Conservation (phyloP, 35 echinoderm and acorn worm species). For the Strongylocentrotus purpuratus region DNA sequence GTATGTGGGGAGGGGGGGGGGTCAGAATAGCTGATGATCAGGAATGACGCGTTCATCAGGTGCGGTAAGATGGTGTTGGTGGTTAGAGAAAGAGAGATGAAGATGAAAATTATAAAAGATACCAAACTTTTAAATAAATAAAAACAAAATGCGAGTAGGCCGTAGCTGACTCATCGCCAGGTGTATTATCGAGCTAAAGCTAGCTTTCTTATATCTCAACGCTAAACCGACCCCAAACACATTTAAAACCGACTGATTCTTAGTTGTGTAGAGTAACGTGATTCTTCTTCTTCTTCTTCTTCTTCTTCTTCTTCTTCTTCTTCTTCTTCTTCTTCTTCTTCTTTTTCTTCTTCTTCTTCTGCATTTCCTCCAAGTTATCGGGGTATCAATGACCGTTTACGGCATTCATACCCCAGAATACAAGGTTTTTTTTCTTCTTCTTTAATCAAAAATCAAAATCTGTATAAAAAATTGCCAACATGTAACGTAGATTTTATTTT, state of each 20-base stretch:
- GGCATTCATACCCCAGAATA: too few relatives aligned
- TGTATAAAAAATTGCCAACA: too few relatives aligned
- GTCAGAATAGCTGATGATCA: neutral
- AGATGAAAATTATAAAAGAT: neutral
- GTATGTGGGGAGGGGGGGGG: neutral
- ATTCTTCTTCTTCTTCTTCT: neutral
- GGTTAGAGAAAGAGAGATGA: neutral
- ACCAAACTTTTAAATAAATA: neutral
- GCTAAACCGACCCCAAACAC: neutral
- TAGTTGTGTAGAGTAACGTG: too few relatives aligned
- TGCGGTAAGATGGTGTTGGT: neutral
- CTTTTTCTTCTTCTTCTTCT: neutral
- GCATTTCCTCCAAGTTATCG: neutral
- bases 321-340: neutral
- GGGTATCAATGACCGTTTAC: too few relatives aligned
- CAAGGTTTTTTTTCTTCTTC: too few relatives aligned
- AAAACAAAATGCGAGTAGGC: neutral
- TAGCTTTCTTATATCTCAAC: too few relatives aligned
- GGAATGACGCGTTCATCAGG: neutral
- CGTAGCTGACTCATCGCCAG: neutral
- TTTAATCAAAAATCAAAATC: too few relatives aligned
- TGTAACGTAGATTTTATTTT: too few relatives aligned
- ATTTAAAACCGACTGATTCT: neutral
- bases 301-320: constrained; percentile 7
- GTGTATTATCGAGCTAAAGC: neutral